Evolutionary conservation across 1,140 invertebrate species (phyloP).

Genomic region (Lucilia cuprina): DNA sequence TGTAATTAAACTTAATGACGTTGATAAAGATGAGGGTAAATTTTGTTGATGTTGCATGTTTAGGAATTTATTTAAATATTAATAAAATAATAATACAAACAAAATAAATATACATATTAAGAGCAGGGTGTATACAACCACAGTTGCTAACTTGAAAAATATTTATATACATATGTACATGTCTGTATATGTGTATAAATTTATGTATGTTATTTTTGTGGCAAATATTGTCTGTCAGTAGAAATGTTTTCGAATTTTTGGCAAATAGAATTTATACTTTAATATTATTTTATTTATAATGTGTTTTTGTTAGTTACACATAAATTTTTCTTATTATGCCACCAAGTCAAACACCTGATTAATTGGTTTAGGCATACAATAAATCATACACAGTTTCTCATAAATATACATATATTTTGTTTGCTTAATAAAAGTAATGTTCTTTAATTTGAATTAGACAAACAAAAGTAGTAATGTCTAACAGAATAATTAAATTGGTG

Average conservation of each 20-base stretch:
- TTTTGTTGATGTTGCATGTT: not conserved
- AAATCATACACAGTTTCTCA: not conserved
- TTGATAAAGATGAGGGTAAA: not conserved
- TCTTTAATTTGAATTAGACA: not conserved
- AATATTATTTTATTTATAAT: not conserved
- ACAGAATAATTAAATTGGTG: too few relatives aligned
- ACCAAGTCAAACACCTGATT: constrained; percentile 1
- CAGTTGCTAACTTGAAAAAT: not conserved
- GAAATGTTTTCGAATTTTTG: not conserved
- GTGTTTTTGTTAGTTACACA: not conserved
- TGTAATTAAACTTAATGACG: not conserved
- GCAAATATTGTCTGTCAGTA: too few relatives aligned
- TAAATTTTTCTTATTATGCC: not conserved
- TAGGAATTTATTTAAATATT: constrained; percentile 23
- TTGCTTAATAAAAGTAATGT: not conserved
- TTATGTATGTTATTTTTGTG: too few relatives aligned
- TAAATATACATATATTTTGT: not conserved
- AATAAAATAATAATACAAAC: constrained; percentile 19
- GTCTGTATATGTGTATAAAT: too few relatives aligned
- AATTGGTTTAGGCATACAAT: not conserved
- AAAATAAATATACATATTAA: constrained; percentile 18
- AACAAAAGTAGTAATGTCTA: not conserved
- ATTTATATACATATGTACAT: too few relatives aligned
- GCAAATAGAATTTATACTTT: not conserved
- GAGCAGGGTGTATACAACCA: not conserved